A percentile compares a stretch with the other conserved stretches of the same genome.
Evolutionary conservation across 2,888 invertebrate genomes (phyloP).

Genomic region (Aplocera efformata): DNA sequence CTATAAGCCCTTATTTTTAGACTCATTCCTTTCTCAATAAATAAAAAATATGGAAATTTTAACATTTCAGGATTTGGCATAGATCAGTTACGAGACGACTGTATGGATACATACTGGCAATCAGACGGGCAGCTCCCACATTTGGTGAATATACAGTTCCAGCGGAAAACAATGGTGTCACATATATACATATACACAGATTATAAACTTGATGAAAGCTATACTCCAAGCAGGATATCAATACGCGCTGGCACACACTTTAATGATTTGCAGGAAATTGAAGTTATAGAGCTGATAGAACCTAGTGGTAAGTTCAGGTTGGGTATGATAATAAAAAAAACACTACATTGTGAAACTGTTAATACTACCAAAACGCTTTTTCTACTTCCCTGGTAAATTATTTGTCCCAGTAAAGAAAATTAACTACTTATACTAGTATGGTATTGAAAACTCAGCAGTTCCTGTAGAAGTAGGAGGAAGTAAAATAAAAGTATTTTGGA

Average conservation of each 20-base stretch:
- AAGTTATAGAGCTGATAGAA: slow-evolving; percentile 95
- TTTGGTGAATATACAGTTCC: slow-evolving; percentile 97
- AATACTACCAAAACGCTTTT: too few relatives aligned
- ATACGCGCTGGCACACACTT: slow-evolving; percentile 97
- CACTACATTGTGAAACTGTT: too few relatives aligned
- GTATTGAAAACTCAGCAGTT: too few relatives aligned
- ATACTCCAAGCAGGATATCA: slow-evolving; percentile 97
- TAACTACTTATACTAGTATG: too few relatives aligned
- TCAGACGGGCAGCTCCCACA: slow-evolving; percentile 99
- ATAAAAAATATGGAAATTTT: too few relatives aligned
- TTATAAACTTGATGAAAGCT: slow-evolving; percentile 98
- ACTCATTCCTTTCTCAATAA: too few relatives aligned
- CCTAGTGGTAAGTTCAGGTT: slow-evolving; percentile 84
- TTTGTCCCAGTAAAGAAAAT: too few relatives aligned
- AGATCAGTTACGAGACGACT: slow-evolving; percentile 96
- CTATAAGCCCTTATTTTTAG: too few relatives aligned
- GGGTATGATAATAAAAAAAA: too few relatives aligned
- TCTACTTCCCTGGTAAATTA: too few relatives aligned
- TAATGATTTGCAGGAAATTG: slow-evolving; percentile 97
- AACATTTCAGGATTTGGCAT: slow-evolving; percentile 97
- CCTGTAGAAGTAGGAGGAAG: too few relatives aligned
- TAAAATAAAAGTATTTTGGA: too few relatives aligned
- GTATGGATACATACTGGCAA: slow-evolving; percentile 99
- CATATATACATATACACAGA: slow-evolving; percentile 98
- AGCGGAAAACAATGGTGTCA: slow-evolving; percentile 95